Evolutionary conservation across 2,113 vertebrate genomes (phyloP).

Genomic region (Pteruthius melanotis): DNA sequence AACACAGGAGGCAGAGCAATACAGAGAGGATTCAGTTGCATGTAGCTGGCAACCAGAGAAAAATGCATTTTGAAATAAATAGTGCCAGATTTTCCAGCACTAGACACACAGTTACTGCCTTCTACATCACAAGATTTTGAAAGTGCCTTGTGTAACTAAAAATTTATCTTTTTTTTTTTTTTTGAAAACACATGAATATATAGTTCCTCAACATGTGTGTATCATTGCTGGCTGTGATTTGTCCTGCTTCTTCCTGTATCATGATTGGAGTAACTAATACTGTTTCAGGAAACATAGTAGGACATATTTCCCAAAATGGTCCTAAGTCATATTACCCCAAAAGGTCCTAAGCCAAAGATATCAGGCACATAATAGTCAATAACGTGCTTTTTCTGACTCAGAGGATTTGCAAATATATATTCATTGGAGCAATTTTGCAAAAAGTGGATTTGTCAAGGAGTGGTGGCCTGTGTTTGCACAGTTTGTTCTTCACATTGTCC

Average conservation of each 20-base stretch:
- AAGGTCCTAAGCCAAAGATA: neutral
- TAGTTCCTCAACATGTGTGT: neutral
- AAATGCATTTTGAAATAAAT: neutral
- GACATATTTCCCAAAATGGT: fast-evolving
- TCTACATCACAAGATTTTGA: neutral
- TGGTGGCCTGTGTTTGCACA: neutral
- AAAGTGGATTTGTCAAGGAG: neutral
- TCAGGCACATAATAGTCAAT: neutral
- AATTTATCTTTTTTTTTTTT: neutral
- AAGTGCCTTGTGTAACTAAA: neutral
- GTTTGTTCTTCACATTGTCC: neutral
- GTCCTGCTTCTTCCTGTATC: neutral
- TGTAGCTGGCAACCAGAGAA: neutral
- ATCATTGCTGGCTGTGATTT: neutral
- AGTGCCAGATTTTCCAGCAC: neutral
- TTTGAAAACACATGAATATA: neutral
- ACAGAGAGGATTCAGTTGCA: neutral
- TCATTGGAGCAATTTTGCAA: neutral
- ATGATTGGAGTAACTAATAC: neutral
- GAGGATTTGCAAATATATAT: neutral
- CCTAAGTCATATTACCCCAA: neutral
- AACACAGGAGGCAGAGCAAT: neutral
- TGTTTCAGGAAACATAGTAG: neutral
- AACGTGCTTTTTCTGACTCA: neutral
- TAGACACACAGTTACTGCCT: neutral